Evolutionary conservation across 1,140 invertebrate species (phyloP), one percentile per base, ranked within the genome.

Genomic region (Cydia splendana): DNA sequence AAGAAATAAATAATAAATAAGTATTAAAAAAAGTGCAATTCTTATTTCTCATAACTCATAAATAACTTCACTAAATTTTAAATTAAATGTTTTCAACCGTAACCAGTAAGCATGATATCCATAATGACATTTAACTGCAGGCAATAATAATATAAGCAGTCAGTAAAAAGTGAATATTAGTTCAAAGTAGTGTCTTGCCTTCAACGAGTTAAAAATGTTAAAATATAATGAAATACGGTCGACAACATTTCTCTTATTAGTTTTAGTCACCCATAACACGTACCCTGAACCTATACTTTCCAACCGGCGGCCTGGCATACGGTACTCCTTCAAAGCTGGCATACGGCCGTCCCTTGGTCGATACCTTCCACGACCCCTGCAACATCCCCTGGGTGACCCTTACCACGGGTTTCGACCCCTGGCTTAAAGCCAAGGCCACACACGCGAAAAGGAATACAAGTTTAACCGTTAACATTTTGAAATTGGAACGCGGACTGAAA

Each of bases 291-390:
- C 95, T 86, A 62, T 94, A 88, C 73, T 94, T 88, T 45, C 94
- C 94, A 45, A 95, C 80, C 4, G 95, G 95, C 71, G 95, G 94
- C 77, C 91, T 82, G 1, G 95, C 95, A 78, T 95, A 95, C 0
- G 95, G 95, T 65, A 95, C 93, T 5, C 94, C 95, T 45, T 94
- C 83, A 79, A 95, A 95, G 48, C 94, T 93, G 57, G 95, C 93
- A 75, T 94, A 94, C 53, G 74, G 87, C 28, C 88, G 77, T 5
- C 90, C 90, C 51, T 88, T 88, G 0, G 85, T 85, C 0, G 90
- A 90, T 2, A 82, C 79, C 69, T 86, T 86, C 90, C 89, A 92
- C 0, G 79, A 65, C 0, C 90, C 90, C 74, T 87, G 84, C 0
- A 91, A 57, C 1, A 88, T 15, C 9, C 90, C 90, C 79, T 87